phyloP scores from a whole-genome alignment of 2,797 vertebrate genomes.

The Pseudochaenichthys georgianus region DNA sequence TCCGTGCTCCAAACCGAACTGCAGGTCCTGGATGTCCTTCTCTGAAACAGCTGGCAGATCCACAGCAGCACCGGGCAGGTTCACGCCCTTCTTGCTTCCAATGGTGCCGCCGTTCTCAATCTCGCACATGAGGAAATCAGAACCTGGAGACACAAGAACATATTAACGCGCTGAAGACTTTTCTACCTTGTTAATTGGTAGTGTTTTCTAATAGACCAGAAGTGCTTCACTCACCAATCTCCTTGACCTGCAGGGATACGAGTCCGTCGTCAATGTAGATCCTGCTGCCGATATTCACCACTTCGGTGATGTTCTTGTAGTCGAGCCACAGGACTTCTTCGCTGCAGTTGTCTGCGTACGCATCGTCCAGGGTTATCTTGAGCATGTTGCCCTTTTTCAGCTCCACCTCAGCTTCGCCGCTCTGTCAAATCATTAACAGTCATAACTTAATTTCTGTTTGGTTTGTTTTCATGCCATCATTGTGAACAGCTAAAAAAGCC shows the following conservation, averaged over 20 bases:
- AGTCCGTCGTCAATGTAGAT: slow-evolving; percentile 97
- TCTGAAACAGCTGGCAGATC: slow-evolving; percentile 96
- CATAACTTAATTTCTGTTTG: not conserved
- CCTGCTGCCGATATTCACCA: slow-evolving; percentile 93
- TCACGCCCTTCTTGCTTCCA: slow-evolving; percentile 98
- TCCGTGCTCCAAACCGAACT: slow-evolving; percentile 92
- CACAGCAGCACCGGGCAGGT: slow-evolving; percentile 94
- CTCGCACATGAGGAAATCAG: slow-evolving; percentile 89
- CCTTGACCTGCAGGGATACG: slow-evolving; percentile 92
- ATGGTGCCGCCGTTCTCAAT: slow-evolving; percentile 93
- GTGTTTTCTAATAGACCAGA: not conserved
- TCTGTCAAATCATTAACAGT: slow-evolving; percentile 80
- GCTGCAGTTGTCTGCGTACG: slow-evolving; percentile 91
- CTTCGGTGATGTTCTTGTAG: slow-evolving; percentile 96
- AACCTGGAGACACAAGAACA: slow-evolving; percentile 77
- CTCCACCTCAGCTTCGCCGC: slow-evolving; percentile 96
- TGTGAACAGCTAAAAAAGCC: not conserved
- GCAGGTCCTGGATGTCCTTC: slow-evolving; percentile 94
- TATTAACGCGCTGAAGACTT: not conserved
- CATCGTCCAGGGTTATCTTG: slow-evolving; percentile 92
- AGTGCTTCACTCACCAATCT: slow-evolving; percentile 86
- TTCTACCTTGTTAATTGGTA: not conserved
- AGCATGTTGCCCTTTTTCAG: slow-evolving; percentile 91
- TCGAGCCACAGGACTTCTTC: slow-evolving; percentile 93
- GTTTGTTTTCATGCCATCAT: not conserved